Percentiles rank a stretch among this genome's conserved stretches.
phyloP scores from a whole-genome alignment of 1,140 invertebrate genomes.

The Caenorhabditis remanei region DNA sequence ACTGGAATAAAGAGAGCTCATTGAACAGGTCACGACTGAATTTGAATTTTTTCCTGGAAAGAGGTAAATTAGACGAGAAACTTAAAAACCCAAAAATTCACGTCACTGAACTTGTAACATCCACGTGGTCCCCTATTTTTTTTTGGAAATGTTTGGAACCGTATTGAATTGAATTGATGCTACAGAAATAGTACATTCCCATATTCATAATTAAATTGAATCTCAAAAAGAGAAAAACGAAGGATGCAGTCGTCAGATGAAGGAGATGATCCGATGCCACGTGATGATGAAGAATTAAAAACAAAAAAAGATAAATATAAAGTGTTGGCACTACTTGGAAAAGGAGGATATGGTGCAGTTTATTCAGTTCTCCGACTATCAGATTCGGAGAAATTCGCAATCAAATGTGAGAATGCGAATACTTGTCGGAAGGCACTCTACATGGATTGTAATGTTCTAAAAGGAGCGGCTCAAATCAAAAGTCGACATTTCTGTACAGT shows the following conservation, averaged over 20 bases:
- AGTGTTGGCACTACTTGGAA: constrained; percentile 63
- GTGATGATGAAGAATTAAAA: constrained; percentile 43
- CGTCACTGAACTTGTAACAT: too few species aligned
- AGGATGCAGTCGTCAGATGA: constrained; percentile 48
- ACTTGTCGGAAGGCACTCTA: constrained; percentile 51
- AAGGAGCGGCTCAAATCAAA: constrained; percentile 60
- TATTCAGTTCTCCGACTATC: constrained; percentile 58
- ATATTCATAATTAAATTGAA: constrained; percentile 34
- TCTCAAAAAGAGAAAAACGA: neutral
- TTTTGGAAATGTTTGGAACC: too few species aligned
- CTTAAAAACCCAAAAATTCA: too few species aligned
- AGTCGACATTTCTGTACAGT: constrained; percentile 65
- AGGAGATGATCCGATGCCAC: constrained; percentile 50
- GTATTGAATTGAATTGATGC: too few species aligned
- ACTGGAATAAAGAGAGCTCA: too few species aligned
- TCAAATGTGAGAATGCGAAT: constrained; percentile 65
- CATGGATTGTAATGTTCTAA: constrained; percentile 66
- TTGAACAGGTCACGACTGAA: too few species aligned
- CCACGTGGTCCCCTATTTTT: too few species aligned
- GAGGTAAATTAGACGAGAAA: too few species aligned
- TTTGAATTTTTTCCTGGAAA: too few species aligned
- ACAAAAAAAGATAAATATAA: constrained; percentile 47
- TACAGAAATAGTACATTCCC: neutral
- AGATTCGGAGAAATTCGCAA: constrained; percentile 63
- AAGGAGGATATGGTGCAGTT: constrained; percentile 67